phyloP scores from a whole-genome alignment of 2,888 invertebrate species.

The Apamea anceps region DNA sequence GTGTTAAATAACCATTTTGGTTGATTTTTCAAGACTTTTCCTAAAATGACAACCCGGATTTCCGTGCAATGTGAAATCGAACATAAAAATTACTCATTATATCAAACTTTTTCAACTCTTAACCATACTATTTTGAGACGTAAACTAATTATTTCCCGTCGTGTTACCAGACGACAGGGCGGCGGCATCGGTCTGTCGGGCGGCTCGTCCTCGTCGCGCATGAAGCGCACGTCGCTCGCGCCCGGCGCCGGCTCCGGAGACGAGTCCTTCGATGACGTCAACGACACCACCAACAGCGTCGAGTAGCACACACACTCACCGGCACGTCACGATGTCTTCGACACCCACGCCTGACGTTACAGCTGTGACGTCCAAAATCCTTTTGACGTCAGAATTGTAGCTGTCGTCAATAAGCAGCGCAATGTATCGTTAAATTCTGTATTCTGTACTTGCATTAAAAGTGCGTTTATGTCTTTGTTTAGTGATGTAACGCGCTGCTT shows the following conservation, averaged over 20 bases:
- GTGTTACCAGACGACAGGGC: conserved; percentile 84
- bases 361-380: too few relatives aligned
- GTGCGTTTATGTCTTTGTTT: not conserved
- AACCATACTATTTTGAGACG: not conserved
- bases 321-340: not conserved
- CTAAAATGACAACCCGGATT: not conserved
- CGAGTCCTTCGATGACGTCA: conserved; percentile 93
- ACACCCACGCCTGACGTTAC: not conserved
- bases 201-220: conserved; percentile 91
- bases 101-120: conserved; percentile 24
- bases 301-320: conserved; percentile 80
- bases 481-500: conserved; percentile 6
- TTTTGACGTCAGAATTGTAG: not conserved
- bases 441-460: not conserved
- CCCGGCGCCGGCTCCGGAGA: conserved; percentile 93
- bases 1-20: not conserved
- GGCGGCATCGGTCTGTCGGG: conserved; percentile 91
- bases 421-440: not conserved
- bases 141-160: accelerated
- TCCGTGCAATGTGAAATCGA: too few relatives aligned
- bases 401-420: not conserved
- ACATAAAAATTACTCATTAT: not conserved
- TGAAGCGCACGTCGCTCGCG: conserved; percentile 93
- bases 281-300: conserved; percentile 94
- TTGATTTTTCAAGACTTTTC: not conserved